Percentiles rank a stretch among this genome's conserved stretches.
These are phyloP conservation scores for Helicolenus hilgendorfi DNA, from an alignment of 2,797 vertebrate genomes.

Conservation along the genomic window DNA sequence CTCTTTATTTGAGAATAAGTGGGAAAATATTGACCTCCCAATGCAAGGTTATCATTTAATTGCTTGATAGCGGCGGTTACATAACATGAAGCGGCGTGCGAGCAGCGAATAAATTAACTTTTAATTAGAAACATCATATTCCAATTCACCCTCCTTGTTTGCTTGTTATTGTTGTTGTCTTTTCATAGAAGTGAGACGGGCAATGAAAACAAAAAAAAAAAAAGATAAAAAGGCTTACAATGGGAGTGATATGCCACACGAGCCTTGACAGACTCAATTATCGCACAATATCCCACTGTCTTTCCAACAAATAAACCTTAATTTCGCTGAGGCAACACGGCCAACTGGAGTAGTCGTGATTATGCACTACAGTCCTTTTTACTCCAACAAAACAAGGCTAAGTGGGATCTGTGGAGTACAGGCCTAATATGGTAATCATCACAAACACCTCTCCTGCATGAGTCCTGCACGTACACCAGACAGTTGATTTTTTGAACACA, in stretches of 20 bases:
- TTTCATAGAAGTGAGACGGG: slow-evolving; percentile 27
- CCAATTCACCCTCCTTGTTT: slow-evolving; percentile 62
- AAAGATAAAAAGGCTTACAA: neutral
- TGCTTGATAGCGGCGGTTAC: slow-evolving; percentile 64
- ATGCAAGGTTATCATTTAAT: slow-evolving; percentile 77
- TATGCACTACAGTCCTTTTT: slow-evolving; percentile 4
- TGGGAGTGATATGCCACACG: neutral
- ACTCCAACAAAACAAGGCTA: slow-evolving; percentile 20
- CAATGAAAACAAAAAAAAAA: neutral
- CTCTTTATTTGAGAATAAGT: slow-evolving; percentile 61
- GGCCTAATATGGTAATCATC: neutral
- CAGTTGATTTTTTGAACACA: neutral
- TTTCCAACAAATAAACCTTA: slow-evolving; percentile 21
- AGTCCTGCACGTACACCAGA: neutral
- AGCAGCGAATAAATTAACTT: slow-evolving; percentile 72
- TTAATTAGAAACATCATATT: slow-evolving; percentile 82
- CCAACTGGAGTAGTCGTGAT: slow-evolving; percentile 5
- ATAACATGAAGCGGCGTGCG: slow-evolving; percentile 58
- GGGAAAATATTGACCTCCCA: slow-evolving; percentile 69
- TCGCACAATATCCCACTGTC: slow-evolving; percentile 9
- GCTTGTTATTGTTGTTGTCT: slow-evolving; percentile 53
- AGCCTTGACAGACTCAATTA: slow-evolving; percentile 14
- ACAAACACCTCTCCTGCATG: neutral
- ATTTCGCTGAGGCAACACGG: neutral
- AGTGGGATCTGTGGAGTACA: slow-evolving; percentile 21